Base-by-base conservation (phyloP, 2,113 vertebrate species). In the Edolisoma coerulescens region DNA sequence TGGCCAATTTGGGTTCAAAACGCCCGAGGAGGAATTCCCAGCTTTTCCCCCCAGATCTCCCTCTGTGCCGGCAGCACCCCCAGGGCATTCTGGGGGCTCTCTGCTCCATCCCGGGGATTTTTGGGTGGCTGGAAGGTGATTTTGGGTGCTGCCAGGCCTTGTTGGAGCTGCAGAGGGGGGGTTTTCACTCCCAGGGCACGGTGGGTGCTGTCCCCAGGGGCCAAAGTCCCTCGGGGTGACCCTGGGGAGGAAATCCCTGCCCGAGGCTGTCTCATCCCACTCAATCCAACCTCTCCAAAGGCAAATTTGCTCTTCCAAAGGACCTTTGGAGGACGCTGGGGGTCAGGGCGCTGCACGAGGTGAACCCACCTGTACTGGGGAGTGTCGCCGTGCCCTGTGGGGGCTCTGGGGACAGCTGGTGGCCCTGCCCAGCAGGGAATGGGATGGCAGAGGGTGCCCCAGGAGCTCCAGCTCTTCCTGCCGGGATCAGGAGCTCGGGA, bases 241-340 rank as follows among this genome's bases (percentile, higher is more conserved):
- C 65, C 33, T 47, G 70, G 35, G 33, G 44, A 49, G 21, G 13
- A 88, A 90, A 93, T 76, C 86, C 75, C 64, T 1, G 0, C 44
- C 53, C 0, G 3, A 80, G 77, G 77, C 49, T 6, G 0, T 8
- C 44, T 42, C 3, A 0, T 0, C 2, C 52, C 44, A 0, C 24
- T 4, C 68, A 17, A 6, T 11, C 91, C 4, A 1, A 4, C 26
- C 23, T 9, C 73, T 65, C 54, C 24, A 3, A 75, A 65, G 70
- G 80, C 80, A 80, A 80, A 94, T 77, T 73, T 47, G 17, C 91
- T 79, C 68, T 79, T 60, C 89, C 71, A 27, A 56, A 92, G 42
- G 10, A 7, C 9, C 33, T 82, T 1, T 7, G 45, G 21, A 13
- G 26, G 75, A 21, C 5, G 30, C 56, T n/a, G 74, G 12, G 50